Base-by-base conservation (phyloP, 2,113 vertebrate species). In the Entosphenus tridentatus region DNA sequence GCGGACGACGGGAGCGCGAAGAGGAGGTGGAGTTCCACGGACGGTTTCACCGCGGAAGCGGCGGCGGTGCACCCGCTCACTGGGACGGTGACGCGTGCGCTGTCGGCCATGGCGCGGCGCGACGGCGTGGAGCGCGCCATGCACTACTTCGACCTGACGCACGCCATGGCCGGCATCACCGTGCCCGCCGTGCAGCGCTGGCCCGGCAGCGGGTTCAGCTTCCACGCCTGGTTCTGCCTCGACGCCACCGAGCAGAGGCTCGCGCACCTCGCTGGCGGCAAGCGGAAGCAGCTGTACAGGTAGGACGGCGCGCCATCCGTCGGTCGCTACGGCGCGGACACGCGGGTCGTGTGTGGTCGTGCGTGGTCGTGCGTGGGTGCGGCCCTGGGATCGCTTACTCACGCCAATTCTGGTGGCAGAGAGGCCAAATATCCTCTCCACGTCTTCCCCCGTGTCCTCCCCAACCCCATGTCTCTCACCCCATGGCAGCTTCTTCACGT, bases 201-300 rank as follows among this genome's bases (percentile, higher is more conserved):
- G 93, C 86, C 87, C 0, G 93, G 90, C 1, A 75, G 79, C 0
- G 81, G 82, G 56, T 93, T 98, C 2, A 85, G 89, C 71, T 98
- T 98, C 76, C 93, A 98, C 0, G 86, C 90, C 62, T 98, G 93
- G 93, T 73, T 98, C 71, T 92, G 88, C 74, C 82, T 98, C 57
- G 85, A 84, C 11, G 77, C 83, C 78, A 78, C 56, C 74, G 78
- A 81, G 55, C 77, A 82, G 75, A 81, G 80, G 2, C n/a, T 65
- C 10, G n/a, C n/a, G 62, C n/a, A n/a, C 62, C 21, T 65, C 62
- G n/a, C n/a, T 9, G 62, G 62, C 39, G 39, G 39, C 0, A 89
- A 87, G 73, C 81, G 93, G 73, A 96, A 89, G 74, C 93, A 96
- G 73, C 85, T 98, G 7, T 98, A 98, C 79, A 96, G 93, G 93